Evolutionary conservation across 2,888 invertebrate species (phyloP).

Genomic region (Falcaria lacertinaria): DNA sequence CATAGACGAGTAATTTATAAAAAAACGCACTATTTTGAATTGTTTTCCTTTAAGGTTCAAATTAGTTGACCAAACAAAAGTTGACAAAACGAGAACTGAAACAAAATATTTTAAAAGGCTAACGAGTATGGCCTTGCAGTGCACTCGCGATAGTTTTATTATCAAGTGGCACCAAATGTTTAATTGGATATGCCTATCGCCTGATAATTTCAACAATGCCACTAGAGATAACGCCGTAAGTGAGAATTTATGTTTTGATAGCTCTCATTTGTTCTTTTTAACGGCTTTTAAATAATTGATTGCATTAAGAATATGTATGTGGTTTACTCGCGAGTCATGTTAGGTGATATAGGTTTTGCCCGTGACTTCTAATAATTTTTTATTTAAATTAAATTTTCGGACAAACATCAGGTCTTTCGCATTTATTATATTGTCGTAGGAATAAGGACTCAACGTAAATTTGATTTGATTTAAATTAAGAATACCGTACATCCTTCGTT

Average conservation of each 20-base stretch:
- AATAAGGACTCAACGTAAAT: too few relatives aligned
- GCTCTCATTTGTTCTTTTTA: slow-evolving; percentile 8
- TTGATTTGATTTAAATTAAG: too few relatives aligned
- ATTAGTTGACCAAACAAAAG: too few relatives aligned
- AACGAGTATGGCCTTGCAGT: slow-evolving; percentile 29
- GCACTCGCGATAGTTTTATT: slow-evolving; percentile 28
- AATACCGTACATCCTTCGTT: too few relatives aligned
- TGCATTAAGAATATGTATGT: slow-evolving; percentile 4
- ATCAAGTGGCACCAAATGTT: slow-evolving; percentile 51
- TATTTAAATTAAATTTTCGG: too few relatives aligned
- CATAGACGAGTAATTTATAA: too few relatives aligned
- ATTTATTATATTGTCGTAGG: too few relatives aligned
- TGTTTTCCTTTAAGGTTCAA: too few relatives aligned
- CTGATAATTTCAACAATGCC: slow-evolving; percentile 59
- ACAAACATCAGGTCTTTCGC: too few relatives aligned
- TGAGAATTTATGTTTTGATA: slow-evolving; percentile 67
- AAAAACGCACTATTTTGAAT: too few relatives aligned
- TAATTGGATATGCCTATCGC: slow-evolving; percentile 57
- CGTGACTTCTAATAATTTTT: too few relatives aligned
- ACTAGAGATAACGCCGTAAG: slow-evolving; percentile 46
- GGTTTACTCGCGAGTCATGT: not conserved
- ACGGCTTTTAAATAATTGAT: slow-evolving; percentile 5
- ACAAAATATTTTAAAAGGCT: slow-evolving; percentile 22
- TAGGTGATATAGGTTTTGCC: too few relatives aligned
- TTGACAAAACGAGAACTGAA: slow-evolving; percentile 2